Evolutionary conservation across 2,113 vertebrate genomes (phyloP).

Genomic region (Periophthalmodon schlosseri): DNA sequence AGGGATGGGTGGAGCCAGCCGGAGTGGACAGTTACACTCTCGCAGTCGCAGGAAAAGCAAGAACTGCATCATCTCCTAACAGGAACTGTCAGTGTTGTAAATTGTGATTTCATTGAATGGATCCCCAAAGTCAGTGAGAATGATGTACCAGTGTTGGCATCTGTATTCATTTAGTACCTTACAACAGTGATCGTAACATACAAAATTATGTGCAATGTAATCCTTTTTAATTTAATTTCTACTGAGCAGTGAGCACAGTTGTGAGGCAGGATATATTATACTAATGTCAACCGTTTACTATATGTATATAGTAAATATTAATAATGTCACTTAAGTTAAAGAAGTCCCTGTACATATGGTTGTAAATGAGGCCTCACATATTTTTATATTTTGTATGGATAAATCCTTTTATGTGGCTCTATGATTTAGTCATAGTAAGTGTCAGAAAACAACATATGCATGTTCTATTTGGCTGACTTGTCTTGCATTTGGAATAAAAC

Average conservation of each 20-base stretch:
- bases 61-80: conserved; percentile 97
- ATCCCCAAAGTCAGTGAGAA: conserved; percentile 46
- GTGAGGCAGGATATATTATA: conserved; percentile 54
- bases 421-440: conserved; percentile 81
- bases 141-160: conserved; percentile 65
- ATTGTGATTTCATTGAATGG: conserved; percentile 62
- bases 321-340: conserved; percentile 82
- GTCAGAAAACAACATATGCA: conserved; percentile 76
- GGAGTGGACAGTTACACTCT: conserved; percentile 87
- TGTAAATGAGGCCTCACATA: conserved; percentile 98
- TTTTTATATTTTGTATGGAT: conserved; percentile 94
- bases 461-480: conserved; percentile 73
- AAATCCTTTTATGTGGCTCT: conserved; percentile 83
- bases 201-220: conserved; percentile 62
- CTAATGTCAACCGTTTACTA: conserved; percentile 66
- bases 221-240: conserved; percentile 39
- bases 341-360: conserved; percentile 86
- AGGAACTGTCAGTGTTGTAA: conserved; percentile 43
- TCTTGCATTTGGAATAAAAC: conserved; percentile 82
- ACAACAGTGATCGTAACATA: conserved; percentile 43
- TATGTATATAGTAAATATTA: conserved; percentile 80
- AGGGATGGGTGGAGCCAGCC: conserved; percentile 81
- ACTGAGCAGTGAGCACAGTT: conserved; percentile 47
- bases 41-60: conserved; percentile 97
- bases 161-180: conserved; percentile 58